Evolutionary conservation across 2,888 invertebrate genomes (phyloP).

Genomic region (Aplocera efformata): DNA sequence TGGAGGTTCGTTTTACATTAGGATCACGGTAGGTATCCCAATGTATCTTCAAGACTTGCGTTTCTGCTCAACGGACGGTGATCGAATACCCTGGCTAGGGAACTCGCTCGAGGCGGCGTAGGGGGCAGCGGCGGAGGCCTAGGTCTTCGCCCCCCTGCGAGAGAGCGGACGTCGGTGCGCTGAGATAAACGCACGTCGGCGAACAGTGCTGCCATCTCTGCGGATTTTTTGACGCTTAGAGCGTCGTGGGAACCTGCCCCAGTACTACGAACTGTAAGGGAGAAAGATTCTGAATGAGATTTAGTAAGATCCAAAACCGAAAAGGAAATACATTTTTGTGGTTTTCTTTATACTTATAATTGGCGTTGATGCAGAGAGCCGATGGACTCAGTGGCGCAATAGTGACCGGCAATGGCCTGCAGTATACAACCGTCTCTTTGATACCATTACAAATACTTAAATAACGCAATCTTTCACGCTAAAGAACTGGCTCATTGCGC

Average conservation of each 20-base stretch:
- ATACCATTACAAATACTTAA: no score
- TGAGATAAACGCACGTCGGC: slow-evolving; percentile 87
- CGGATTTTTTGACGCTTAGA: slow-evolving; percentile 91
- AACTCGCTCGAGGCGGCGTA: slow-evolving; percentile 37
- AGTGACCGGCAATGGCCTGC: no score
- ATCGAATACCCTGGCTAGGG: slow-evolving; percentile 58
- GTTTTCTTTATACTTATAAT: no score
- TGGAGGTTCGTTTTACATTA: background rate
- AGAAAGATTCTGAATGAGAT: no score
- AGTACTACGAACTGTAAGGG: slow-evolving; percentile 63
- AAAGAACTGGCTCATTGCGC: no score
- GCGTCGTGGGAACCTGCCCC: slow-evolving; percentile 84
- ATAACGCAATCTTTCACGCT: no score
- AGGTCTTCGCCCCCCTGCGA: slow-evolving; percentile 49
- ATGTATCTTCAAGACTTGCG: slow-evolving; percentile 82
- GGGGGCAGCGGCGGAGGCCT: slow-evolving; percentile 42
- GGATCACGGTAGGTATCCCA: slow-evolving; percentile 82
- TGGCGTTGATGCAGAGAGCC: no score
- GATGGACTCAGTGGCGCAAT: no score
- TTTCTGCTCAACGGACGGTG: slow-evolving; percentile 65
- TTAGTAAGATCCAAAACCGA: no score
- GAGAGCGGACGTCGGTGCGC: slow-evolving; percentile 82
- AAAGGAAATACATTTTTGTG: background rate
- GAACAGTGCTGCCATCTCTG: slow-evolving; percentile 93
- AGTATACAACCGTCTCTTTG: no score